Evolutionary conservation across 2,113 vertebrate species (phyloP), one percentile per base, ranked within the genome.

Genomic region (Mormoops blainvillei): DNA sequence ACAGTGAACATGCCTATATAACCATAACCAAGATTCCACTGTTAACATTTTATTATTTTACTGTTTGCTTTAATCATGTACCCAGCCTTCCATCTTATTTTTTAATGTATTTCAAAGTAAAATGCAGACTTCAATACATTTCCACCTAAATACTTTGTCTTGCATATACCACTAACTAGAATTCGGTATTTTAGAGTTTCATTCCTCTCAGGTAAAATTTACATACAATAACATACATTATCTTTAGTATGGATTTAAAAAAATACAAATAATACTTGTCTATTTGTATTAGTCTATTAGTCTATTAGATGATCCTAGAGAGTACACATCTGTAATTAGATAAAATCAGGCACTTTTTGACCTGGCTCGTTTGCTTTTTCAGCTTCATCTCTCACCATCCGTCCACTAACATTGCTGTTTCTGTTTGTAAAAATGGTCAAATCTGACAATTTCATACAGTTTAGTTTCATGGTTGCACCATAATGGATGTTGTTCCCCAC

Each of bases 61-160:
- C 36, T 87, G 24, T 74, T 92, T 89, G n/a, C 24, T 50, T 93
- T 94, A 78, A 88, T 84, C 68, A 91, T 22, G 4, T 83, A 52
- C 76, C 48, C 36, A 73, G 11, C 48, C 48, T 68, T 33, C 58
- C 56, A 87, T 71, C 73, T 41, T 52, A 70, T 74, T 65, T 73
- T 56, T 90, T 73, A 89, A 89, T 78, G n/a, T n/a, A 94, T 63
- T 80, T 67, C 65, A 86, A 61, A 85, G 84, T 78, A 38, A 77
- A 91, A 20, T 87, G 56, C 65, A 96, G 71, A 63, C 43, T 87
- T 93, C 54, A 84, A 14, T 56, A 73, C 7, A 74, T 24, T 94
- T 83, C n/a, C 18, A 71, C 63, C 28, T 84, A 78, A 71, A 70
- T 43, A 67, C 26, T 94, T 71, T 26, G 63, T 43, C 19, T 84